A percentile compares a stretch with the other conserved stretches of the same genome.
Evolutionary conservation across 2,888 invertebrate genomes (phyloP).

Genomic region (Idaea dimidiata): DNA sequence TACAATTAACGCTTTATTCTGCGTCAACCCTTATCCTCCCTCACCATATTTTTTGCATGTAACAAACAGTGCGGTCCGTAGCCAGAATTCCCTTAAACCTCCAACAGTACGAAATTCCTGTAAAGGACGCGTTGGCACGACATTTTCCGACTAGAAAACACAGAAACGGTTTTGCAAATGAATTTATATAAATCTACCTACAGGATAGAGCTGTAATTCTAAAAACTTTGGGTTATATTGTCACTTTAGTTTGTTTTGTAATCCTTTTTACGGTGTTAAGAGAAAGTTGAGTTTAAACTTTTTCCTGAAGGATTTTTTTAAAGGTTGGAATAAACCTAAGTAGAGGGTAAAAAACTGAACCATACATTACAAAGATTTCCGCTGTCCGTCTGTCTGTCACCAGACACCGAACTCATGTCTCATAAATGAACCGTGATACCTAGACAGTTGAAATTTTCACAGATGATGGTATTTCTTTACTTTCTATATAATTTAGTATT

Average conservation of each 20-base stretch:
- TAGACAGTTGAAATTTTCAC: too few relatives aligned
- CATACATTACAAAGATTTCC: too few relatives aligned
- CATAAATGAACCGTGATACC: too few relatives aligned
- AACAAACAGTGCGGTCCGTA: background rate
- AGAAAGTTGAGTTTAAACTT: background rate
- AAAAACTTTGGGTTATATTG: constrained; percentile 7
- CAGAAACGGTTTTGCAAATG: constrained; percentile 26
- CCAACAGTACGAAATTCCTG: background rate
- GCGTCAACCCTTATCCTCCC: background rate
- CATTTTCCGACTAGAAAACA: constrained; percentile 7
- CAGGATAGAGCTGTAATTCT: constrained; percentile 30
- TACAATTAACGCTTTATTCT: background rate
- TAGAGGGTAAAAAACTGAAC: too few relatives aligned
- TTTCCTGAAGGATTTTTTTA: too few relatives aligned
- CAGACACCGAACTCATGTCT: too few relatives aligned
- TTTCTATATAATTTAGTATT: too few relatives aligned
- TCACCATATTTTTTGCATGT: background rate
- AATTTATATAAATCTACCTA: constrained; percentile 44
- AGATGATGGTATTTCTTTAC: too few relatives aligned
- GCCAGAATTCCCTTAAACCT: background rate
- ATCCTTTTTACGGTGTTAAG: background rate
- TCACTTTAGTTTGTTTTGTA: background rate
- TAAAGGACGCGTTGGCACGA: background rate
- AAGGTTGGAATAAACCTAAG: too few relatives aligned
- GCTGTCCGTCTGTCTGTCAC: too few relatives aligned